phyloP scores from a whole-genome alignment of 2,888 invertebrate species.

The Drosophila vallismaia region DNA sequence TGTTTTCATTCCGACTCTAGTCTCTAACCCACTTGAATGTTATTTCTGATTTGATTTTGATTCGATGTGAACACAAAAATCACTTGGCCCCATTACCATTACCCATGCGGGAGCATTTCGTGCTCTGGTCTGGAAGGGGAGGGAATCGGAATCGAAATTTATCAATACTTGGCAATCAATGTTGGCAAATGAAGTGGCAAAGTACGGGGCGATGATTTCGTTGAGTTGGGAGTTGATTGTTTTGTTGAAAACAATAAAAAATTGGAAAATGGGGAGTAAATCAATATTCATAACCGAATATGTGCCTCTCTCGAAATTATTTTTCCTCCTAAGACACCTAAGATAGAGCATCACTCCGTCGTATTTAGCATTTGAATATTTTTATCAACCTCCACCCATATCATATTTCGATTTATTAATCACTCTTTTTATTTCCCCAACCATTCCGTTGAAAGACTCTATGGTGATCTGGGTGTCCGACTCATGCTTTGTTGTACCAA shows the following conservation, averaged over 20 bases:
- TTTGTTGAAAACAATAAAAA: not conserved
- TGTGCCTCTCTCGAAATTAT: too few species aligned
- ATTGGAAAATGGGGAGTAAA: not conserved
- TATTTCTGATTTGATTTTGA: conserved; percentile 44
- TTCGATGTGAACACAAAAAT: conserved; percentile 33
- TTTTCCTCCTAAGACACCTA: too few species aligned
- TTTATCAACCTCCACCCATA: not conserved
- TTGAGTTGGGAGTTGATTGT: not conserved
- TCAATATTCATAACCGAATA: too few species aligned
- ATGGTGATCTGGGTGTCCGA: conserved; percentile 53
- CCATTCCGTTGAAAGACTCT: conserved; percentile 50
- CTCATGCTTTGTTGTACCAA: conserved; percentile 33
- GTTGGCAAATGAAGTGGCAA: conserved; percentile 35
- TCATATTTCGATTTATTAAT: conserved; percentile 55
- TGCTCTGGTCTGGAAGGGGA: not conserved
- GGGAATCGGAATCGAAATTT: not conserved
- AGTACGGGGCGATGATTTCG: conserved; percentile 15
- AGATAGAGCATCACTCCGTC: not conserved
- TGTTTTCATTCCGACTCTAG: conserved; percentile 3
- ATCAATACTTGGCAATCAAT: conserved; percentile 24
- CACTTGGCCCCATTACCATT: conserved; percentile 46
- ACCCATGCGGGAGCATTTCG: conserved; percentile 22
- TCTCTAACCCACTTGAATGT: conserved; percentile 21
- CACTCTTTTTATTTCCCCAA: conserved; percentile 53
- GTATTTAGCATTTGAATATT: not conserved